Evolutionary conservation across 2,113 vertebrate species (phyloP).

Genomic region (Hemichromis elongatus): DNA sequence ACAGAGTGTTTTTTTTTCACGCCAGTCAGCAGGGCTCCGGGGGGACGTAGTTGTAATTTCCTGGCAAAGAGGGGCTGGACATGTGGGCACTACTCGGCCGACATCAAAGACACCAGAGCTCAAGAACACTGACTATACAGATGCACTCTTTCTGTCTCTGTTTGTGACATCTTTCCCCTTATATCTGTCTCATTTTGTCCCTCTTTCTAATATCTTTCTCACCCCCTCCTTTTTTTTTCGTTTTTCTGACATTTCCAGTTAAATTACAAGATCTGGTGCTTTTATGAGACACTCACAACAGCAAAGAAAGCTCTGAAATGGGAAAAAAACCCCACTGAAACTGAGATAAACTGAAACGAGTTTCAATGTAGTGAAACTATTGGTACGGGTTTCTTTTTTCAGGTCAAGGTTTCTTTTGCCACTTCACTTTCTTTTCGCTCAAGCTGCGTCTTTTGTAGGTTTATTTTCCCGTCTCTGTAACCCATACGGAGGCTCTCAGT

Average conservation of each 20-base stretch:
- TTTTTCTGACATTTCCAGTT: neutral
- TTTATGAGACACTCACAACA: neutral
- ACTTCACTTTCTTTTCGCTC: neutral
- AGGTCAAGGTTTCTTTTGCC: neutral
- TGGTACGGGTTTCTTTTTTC: conserved; percentile 2
- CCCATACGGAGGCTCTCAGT: neutral
- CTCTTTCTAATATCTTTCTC: neutral
- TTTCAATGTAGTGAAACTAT: neutral
- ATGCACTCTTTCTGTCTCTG: conserved; percentile 34
- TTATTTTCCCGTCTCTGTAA: neutral
- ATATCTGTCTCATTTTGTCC: neutral
- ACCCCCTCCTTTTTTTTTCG: neutral
- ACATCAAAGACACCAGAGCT: conserved; percentile 69
- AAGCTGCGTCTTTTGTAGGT: neutral
- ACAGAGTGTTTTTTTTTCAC: conserved; percentile 59
- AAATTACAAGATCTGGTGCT: neutral
- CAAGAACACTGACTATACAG: conserved; percentile 37
- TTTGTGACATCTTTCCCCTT: conserved; percentile 39
- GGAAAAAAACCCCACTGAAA: neutral
- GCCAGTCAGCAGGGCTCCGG: conserved; percentile 68
- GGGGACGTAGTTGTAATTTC: conserved; percentile 72
- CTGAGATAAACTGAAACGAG: neutral
- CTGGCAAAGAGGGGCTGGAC: conserved; percentile 72
- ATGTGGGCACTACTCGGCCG: conserved; percentile 64
- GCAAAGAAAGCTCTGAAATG: neutral